Percentiles rank a stretch among this genome's conserved stretches.
Evolutionary conservation across 2,797 vertebrate genomes (phyloP).

Genomic region (Sus cebifrons): DNA sequence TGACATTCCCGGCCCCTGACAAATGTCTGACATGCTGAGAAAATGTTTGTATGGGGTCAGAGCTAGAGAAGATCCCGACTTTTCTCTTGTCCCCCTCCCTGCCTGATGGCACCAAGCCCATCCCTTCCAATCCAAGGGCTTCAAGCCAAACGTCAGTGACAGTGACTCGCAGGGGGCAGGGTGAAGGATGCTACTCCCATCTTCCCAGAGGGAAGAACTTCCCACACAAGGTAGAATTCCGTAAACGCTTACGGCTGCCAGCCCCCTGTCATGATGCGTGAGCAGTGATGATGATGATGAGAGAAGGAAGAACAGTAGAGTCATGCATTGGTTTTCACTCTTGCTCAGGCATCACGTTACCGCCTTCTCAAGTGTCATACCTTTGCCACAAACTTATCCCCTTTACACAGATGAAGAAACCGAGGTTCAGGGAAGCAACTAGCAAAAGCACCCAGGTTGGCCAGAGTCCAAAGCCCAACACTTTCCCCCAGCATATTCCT

Average conservation of each 20-base stretch:
- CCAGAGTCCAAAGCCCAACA: neutral
- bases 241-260: neutral
- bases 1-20: neutral
- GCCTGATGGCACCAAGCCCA: no score
- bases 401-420: neutral
- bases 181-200: neutral
- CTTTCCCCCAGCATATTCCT: neutral
- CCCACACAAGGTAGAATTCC: neutral
- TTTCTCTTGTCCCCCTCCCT: neutral
- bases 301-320: no score
- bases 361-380: neutral
- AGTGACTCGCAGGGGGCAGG: no score
- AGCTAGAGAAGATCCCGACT: neutral
- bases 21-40: neutral
- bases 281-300: neutral
- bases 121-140: neutral
- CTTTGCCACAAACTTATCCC: neutral
- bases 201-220: neutral
- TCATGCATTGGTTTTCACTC: neutral
- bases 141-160: neutral
- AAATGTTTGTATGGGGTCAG: neutral
- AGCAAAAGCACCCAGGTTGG: neutral
- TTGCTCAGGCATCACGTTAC: neutral
- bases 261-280: fast-evolving
- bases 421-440: neutral